Base-by-base conservation (phyloP, 1,140 invertebrate species). In the Hypothenemus hampei region DNA sequence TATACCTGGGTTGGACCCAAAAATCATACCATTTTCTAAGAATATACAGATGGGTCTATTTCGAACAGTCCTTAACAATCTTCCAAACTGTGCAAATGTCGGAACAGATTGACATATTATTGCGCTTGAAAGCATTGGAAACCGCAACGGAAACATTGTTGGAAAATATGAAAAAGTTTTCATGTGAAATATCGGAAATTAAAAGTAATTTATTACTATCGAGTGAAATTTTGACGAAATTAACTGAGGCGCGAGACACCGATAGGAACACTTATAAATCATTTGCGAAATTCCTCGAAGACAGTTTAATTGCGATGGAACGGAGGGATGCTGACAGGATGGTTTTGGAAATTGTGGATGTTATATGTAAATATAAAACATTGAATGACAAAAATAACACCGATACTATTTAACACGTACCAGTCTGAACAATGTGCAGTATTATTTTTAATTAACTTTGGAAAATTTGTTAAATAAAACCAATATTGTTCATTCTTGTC, bases 291-390 rank as follows among this genome's bases (percentile, higher is more conserved):
- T 56, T 56, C 21, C 44, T 56, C 3, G 45, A 56, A 19, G 45
- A 56, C 18, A 56, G 53, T 40, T 48, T 56, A 43, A 26, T 21
- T 6, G n/a, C 22, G 3, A 56, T 56, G 53, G 10, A 44, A 15
- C 16, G 24, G 18, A 11, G 23, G 3, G 53, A 56, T 11, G 53
- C 53, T 4, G 53, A 56, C 18, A 48, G 36, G 26, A 45, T 44
- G 2, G 53, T 56, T 8, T 37, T 56, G 37, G 53, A 56, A 48
- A 56, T 56, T 29, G 53, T 56, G n/a, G 53, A 56, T 15, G 29
- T 56, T 48, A 40, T 56, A 22, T 44, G 36, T 20, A 56, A 56
- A 31, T 44, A 56, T 16, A 33, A 44, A 44, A 39, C 16, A 19
- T 13, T 26, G 8, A 21, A 16, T n/a, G 26, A 7, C 26, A 29